Evolutionary conservation across 2,113 vertebrate species (phyloP).

Genomic region (Osmerus mordax): DNA sequence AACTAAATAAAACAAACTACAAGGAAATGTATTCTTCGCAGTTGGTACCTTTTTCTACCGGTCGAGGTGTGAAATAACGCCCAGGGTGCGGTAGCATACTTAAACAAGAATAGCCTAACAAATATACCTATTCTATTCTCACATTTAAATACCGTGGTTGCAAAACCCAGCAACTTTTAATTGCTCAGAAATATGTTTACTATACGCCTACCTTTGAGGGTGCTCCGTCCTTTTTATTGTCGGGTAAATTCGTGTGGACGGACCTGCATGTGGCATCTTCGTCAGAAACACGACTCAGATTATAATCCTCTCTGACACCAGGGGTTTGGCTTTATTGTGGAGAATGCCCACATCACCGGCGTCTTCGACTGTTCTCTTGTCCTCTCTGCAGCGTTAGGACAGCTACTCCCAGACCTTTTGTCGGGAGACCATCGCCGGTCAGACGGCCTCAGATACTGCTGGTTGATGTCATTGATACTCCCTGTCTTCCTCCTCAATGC

Average conservation of each 20-base stretch:
- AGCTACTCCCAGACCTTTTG: constrained; percentile 52
- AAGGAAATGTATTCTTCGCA: too few species aligned
- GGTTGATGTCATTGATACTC: constrained; percentile 68
- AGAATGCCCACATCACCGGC: constrained; percentile 49
- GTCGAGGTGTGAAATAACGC: too few species aligned
- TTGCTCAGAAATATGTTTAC: constrained; percentile 5
- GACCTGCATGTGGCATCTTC: constrained; percentile 60
- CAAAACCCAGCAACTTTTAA: background rate
- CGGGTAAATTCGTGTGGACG: constrained; percentile 63
- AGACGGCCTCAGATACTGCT: constrained; percentile 60
- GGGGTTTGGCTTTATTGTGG: constrained; percentile 47
- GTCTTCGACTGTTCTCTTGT: constrained; percentile 27
- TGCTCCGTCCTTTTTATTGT: constrained; percentile 56
- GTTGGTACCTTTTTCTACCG: too few species aligned
- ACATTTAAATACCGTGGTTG: too few species aligned
- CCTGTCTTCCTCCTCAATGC: constrained; percentile 63
- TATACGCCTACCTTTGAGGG: constrained; percentile 56
- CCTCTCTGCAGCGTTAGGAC: constrained; percentile 39
- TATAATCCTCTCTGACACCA: constrained; percentile 59
- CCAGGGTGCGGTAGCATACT: too few species aligned
- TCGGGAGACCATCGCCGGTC: constrained; percentile 55
- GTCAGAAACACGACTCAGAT: constrained; percentile 42
- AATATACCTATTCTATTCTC: too few species aligned
- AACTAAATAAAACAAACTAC: too few species aligned
- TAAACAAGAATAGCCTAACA: too few species aligned